Base-by-base conservation (phyloP, 37 sponge, comb jelly and placozoan genomes). In the Chondrilla cf. caribensis region DNA sequence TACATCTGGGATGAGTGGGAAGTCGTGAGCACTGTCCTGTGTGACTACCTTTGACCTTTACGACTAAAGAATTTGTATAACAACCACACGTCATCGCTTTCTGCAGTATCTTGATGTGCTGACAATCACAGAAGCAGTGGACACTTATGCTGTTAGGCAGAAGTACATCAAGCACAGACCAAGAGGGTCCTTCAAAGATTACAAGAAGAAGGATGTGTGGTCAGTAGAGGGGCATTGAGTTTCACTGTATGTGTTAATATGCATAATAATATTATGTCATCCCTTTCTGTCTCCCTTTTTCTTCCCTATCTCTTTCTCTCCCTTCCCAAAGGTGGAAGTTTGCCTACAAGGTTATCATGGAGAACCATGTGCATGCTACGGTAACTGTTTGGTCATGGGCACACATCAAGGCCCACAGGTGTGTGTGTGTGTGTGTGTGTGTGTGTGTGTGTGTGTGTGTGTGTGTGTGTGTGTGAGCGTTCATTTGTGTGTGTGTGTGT, bases 311-410 rank as follows among this genome's bases (percentile, higher is more conserved):
- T n/a, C n/a, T n/a, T n/a, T n/a, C n/a, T n/a, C n/a, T n/a, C n/a
- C n/a, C n/a, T n/a, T n/a, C n/a, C n/a, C n/a, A n/a, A n/a, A 86
- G 95, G 95, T 94, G 95, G 95, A 80, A 35, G 84, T 90, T 86
- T 71, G 95, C 95, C 47, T 84, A 85, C 70, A 77, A 81, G 58
- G 81, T 84, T 42, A 84, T 94, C n/a, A 37, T 83, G 38, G 89
- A 90, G 79, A 87, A 93, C 60, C 77, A 83, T 5, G 93, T 92
- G 47, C 81, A 71, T 72, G 82, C 89, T 47, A 88, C 66, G 58
- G 37, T 81, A 19, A 31, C 64, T 38, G 80, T 80, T 80, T 88
- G 89, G 89, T 92, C 93, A 17, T 92, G 93, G 93, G 72, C 19
- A 28, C 93, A 88, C 84, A 92, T 92, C 62, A 88, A 92, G 54